These are phyloP conservation scores for Stigmatopora nigra DNA, from an alignment of 2,113 vertebrate genomes.

Conservation along the genomic window DNA sequence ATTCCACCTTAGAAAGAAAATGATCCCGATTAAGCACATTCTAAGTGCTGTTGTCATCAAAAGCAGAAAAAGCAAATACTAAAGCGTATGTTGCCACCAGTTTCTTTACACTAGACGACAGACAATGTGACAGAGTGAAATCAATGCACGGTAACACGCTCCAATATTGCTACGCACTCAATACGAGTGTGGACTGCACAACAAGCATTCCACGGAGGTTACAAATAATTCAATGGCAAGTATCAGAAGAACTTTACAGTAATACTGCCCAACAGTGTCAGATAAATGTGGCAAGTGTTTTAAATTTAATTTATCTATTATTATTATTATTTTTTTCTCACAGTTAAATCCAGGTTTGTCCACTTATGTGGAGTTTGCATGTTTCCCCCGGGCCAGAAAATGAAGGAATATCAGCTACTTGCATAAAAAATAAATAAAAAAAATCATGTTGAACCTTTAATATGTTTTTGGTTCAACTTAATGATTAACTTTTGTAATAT, in stretches of 20 bases:
- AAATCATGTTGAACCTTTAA: too few species aligned
- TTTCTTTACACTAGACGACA: conserved; percentile 28
- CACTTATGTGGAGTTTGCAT: too few species aligned
- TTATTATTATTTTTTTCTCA: too few species aligned
- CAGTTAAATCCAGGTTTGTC: too few species aligned
- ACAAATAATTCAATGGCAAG: conserved; percentile 36
- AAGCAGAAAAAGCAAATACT: conserved; percentile 1
- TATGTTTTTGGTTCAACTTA: too few species aligned
- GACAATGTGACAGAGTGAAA: conserved; percentile 38
- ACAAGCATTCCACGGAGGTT: conserved; percentile 37
- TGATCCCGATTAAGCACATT: conserved; percentile 1
- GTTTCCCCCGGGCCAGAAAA: too few species aligned
- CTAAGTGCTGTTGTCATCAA: neutral
- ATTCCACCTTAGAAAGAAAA: conserved; percentile 15
- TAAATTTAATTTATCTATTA: too few species aligned
- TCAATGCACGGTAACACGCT: conserved; percentile 48
- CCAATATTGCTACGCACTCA: conserved; percentile 40
- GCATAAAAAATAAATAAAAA: too few species aligned
- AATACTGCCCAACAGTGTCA: conserved; percentile 21
- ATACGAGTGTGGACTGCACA: conserved; percentile 44
- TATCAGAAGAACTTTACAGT: conserved; percentile 19
- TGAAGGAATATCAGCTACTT: too few species aligned
- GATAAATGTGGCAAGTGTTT: conserved; percentile 13
- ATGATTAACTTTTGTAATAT: too few species aligned
- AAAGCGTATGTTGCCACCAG: conserved; percentile 11